phyloP scores from a whole-genome alignment of 1,140 invertebrate species.

The Conus ventricosus region DNA sequence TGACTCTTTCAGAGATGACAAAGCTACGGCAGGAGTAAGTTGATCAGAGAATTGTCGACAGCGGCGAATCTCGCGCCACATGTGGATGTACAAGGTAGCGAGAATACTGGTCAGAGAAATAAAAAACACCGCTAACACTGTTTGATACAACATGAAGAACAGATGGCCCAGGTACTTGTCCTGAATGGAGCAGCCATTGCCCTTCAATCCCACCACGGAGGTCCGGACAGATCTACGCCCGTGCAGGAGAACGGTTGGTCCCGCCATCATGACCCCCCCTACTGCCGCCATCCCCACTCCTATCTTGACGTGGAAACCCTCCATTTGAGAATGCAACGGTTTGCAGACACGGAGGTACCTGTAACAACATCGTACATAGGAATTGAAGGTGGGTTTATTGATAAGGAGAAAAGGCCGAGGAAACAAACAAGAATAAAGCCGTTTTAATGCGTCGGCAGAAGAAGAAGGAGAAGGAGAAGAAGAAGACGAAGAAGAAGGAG shows the following conservation, averaged over 20 bases:
- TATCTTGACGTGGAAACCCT: conserved; percentile 13
- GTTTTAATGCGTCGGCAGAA: no score
- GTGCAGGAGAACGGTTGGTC: conserved; percentile 35
- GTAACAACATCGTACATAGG: neutral
- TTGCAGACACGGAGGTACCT: conserved; percentile 47
- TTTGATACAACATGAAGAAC: conserved; percentile 36
- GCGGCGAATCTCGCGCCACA: conserved; percentile 36
- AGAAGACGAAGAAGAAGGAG: no score
- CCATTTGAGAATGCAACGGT: conserved; percentile 44
- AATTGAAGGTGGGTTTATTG: no score
- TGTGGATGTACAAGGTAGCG: conserved; percentile 11
- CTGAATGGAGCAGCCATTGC: conserved; percentile 40
- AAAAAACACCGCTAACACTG: conserved; percentile 12
- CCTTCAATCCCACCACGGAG: neutral
- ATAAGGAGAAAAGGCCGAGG: no score
- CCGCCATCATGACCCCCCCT: conserved; percentile 26
- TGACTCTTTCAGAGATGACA: neutral
- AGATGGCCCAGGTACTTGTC: conserved; percentile 28
- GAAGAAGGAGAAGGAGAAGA: no score
- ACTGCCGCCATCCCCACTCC: conserved; percentile 13
- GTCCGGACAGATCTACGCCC: conserved; percentile 25
- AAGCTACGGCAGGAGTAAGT: neutral
- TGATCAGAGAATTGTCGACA: conserved; percentile 17
- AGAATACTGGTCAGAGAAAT: conserved; percentile 28
- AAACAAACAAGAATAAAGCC: no score